A percentile compares a stretch with the other conserved stretches of the same genome.
These are phyloP conservation scores for Piaya cayana DNA, from an alignment of 2,113 vertebrate genomes.

Conservation along the genomic window DNA sequence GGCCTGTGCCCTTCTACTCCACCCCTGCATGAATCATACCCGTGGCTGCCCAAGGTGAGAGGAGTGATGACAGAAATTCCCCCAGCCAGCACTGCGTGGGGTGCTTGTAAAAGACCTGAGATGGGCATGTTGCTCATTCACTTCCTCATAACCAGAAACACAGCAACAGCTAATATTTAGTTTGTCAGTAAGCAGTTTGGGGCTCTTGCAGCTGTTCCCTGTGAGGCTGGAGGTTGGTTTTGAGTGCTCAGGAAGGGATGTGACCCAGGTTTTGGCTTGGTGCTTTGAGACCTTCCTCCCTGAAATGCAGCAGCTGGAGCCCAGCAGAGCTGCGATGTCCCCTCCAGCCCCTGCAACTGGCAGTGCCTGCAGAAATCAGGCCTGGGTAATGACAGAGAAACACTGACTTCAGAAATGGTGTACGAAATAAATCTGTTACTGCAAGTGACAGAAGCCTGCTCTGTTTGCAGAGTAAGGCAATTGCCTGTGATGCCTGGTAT, in stretches of 20 bases:
- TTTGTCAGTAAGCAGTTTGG: not conserved
- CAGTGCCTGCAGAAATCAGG: not conserved
- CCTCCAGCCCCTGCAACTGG: accelerated
- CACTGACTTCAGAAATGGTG: not conserved
- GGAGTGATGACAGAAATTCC: not conserved
- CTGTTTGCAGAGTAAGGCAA: not conserved
- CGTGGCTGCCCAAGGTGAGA: not conserved
- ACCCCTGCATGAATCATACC: not conserved
- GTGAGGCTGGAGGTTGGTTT: not conserved
- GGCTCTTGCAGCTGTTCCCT: not conserved
- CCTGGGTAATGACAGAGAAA: not conserved
- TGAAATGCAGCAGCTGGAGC: not conserved
- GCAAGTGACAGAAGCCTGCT: not conserved
- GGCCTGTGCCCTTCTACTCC: not conserved
- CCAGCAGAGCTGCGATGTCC: too few species aligned
- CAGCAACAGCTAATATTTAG: not conserved
- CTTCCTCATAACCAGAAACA: not conserved
- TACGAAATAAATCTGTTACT: not conserved
- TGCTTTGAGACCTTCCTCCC: not conserved
- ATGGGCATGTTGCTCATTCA: not conserved
- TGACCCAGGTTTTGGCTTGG: not conserved
- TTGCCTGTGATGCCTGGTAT: not conserved
- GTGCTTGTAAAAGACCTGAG: not conserved
- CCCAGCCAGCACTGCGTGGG: accelerated
- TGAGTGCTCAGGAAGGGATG: accelerated